Conservation (phyloP, 2,113 vertebrate genomes). For the Haemorhous mexicanus region DNA sequence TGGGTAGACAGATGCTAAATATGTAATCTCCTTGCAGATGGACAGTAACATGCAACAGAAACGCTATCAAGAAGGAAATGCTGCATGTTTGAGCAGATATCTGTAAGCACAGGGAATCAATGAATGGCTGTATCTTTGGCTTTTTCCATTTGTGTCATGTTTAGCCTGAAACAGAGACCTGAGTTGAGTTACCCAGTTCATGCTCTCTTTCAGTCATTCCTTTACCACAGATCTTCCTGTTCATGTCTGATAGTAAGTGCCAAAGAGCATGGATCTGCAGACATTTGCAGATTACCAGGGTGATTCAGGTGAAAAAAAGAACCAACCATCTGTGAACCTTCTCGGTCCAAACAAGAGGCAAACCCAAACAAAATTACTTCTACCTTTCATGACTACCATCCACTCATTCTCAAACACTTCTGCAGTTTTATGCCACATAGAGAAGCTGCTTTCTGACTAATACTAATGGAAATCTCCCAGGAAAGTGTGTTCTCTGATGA, state of each 20-base stretch:
- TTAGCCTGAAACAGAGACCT: not conserved
- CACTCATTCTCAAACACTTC: not conserved
- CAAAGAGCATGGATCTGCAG: not conserved
- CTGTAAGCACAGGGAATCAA: not conserved
- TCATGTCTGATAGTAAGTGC: not conserved
- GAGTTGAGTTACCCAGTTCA: not conserved
- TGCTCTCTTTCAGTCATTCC: not conserved
- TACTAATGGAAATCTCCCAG: not conserved
- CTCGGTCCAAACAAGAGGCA: not conserved
- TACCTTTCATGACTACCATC: not conserved
- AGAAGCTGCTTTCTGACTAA: not conserved
- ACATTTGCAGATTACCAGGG: not conserved
- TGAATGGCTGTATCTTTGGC: not conserved
- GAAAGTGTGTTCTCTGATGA: not conserved
- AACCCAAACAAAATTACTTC: not conserved
- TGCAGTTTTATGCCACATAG: not conserved
- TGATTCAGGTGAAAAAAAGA: not conserved
- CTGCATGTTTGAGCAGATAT: slow-evolving; percentile 13
- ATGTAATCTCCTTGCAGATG: slow-evolving; percentile 50
- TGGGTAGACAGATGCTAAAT: slow-evolving; percentile 46
- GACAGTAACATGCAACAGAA: slow-evolving; percentile 40
- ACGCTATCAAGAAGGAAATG: not conserved
- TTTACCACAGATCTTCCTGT: not conserved
- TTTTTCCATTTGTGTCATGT: not conserved
- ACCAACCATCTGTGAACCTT: not conserved